Conservation (phyloP, 2,797 vertebrate genomes). For the Poecilia wingei region DNA sequence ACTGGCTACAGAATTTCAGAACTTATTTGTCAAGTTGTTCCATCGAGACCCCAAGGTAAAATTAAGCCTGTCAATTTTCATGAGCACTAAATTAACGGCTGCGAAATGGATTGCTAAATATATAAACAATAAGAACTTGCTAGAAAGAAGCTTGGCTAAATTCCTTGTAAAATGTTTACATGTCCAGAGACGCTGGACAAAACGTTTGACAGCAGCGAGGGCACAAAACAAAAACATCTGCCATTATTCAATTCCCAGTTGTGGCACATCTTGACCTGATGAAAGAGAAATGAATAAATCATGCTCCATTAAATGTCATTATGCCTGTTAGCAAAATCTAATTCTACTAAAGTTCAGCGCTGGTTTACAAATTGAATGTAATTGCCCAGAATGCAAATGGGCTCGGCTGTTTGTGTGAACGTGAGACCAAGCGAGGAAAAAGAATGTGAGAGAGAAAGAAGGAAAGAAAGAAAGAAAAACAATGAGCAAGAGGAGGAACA, state of each 20-base stretch:
- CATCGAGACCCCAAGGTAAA: not conserved
- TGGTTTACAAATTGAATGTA: conserved; percentile 79
- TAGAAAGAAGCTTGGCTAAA: conserved; percentile 3
- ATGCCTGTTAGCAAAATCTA: conserved; percentile 75
- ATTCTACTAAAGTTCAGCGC: conserved; percentile 77
- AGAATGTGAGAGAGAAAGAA: conserved; percentile 3
- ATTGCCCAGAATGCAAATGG: conserved; percentile 78
- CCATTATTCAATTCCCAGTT: conserved; percentile 66
- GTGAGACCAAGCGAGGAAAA: conserved; percentile 47
- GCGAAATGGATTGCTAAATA: conserved; percentile 29
- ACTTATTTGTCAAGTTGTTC: not conserved
- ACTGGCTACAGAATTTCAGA: not conserved
- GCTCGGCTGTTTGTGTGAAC: conserved; percentile 54
- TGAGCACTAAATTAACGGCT: conserved; percentile 30
- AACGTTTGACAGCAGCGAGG: conserved; percentile 30
- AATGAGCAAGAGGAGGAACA: conserved; percentile 39
- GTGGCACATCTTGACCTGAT: conserved; percentile 72
- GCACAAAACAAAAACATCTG: conserved; percentile 56
- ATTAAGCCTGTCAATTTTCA: conserved; percentile 14
- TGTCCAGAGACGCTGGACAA: conserved; percentile 11
- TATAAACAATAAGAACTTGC: conserved; percentile 31
- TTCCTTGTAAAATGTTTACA: conserved; percentile 13
- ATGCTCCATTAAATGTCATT: conserved; percentile 79
- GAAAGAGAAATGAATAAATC: conserved; percentile 78
- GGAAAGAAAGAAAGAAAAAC: conserved; percentile 27